Evolutionary conservation across 2,888 invertebrate genomes (phyloP).

Genomic region (Polylopha cassiicola): DNA sequence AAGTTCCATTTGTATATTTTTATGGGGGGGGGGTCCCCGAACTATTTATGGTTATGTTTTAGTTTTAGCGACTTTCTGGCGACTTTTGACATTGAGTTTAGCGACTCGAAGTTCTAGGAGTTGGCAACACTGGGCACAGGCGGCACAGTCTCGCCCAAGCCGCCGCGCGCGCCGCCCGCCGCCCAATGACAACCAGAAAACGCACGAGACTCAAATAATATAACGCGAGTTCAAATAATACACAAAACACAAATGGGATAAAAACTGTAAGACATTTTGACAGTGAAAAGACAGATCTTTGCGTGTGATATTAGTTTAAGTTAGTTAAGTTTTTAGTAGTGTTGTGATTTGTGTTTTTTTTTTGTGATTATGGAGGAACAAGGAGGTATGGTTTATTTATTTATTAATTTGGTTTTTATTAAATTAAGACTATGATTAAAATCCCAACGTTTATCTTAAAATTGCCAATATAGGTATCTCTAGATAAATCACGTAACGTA

Average conservation of each 20-base stretch:
- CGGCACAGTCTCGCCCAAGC: slow-evolving; percentile 25
- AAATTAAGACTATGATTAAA: too few species aligned
- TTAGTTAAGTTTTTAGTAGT: slow-evolving; percentile 38
- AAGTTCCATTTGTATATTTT: too few species aligned
- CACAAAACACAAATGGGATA: slow-evolving; percentile 57
- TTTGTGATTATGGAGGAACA: slow-evolving; percentile 56
- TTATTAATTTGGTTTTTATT: neutral
- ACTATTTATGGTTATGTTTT: too few species aligned
- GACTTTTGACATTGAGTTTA: too few species aligned
- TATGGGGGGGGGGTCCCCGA: too few species aligned
- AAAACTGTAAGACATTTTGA: slow-evolving; percentile 30
- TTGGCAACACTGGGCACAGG: too few species aligned
- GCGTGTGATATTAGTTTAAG: slow-evolving; percentile 70
- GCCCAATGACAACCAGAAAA: slow-evolving; percentile 56
- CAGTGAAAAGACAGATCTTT: slow-evolving; percentile 29
- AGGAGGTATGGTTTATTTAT: slow-evolving; percentile 46
- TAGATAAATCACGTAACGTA: too few species aligned
- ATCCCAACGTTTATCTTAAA: too few species aligned
- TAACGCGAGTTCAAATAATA: slow-evolving; percentile 26
- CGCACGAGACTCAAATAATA: slow-evolving; percentile 67
- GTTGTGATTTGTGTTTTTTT: slow-evolving; percentile 35
- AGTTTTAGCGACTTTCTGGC: too few species aligned
- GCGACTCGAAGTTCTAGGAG: too few species aligned
- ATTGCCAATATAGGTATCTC: neutral
- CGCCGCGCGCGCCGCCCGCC: slow-evolving; percentile 24